phyloP scores from a whole-genome alignment of 2,113 vertebrate genomes.

The Sakesphorus luctuosus region DNA sequence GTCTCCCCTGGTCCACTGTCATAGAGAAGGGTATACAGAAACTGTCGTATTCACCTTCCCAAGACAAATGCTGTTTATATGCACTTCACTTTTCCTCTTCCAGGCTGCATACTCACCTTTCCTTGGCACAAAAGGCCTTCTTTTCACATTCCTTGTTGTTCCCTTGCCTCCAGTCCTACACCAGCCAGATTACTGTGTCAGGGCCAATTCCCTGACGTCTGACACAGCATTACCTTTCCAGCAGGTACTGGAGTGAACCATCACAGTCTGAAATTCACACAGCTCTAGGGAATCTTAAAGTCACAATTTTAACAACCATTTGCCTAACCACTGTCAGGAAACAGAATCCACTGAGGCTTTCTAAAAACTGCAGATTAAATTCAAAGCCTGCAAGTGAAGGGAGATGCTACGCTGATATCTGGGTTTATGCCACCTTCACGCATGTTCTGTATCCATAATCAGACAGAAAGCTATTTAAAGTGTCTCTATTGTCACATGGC shows the following conservation, averaged over 20 bases:
- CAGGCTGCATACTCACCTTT: background rate
- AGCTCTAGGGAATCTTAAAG: background rate
- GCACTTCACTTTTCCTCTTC: background rate
- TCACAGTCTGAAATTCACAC: background rate
- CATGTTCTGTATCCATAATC: background rate
- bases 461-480: conserved; percentile 40
- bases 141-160: background rate
- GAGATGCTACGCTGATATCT: background rate
- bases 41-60: background rate
- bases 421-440: background rate
- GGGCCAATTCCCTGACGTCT: conserved; percentile 4
- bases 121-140: background rate
- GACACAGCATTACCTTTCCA: conserved; percentile 30
- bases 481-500: background rate
- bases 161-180: background rate
- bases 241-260: background rate
- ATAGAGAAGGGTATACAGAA: background rate
- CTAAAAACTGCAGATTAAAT: background rate
- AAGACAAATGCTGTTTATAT: background rate
- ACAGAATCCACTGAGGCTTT: background rate
- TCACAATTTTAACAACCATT: background rate
- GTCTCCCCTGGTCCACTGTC: background rate
- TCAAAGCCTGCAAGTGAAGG: background rate
- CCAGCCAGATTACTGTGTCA: background rate
- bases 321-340: background rate